Conservation (phyloP, 1,140 invertebrate genomes). For the Drosophila repletoides region DNA sequence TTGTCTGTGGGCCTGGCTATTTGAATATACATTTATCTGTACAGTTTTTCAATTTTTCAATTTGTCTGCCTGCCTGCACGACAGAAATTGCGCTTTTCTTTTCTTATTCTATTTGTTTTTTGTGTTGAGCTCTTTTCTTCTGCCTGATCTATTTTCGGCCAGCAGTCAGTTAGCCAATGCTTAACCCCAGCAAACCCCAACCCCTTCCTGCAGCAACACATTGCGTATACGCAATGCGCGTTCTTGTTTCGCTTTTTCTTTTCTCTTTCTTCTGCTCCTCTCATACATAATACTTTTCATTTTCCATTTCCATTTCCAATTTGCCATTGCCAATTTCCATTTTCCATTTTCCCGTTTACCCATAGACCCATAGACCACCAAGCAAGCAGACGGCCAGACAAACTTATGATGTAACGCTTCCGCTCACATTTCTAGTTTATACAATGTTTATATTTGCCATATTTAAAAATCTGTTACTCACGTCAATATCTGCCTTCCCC, state of each 20-base stretch:
- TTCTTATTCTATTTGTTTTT: conserved; percentile 7
- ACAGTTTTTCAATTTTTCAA: conserved; percentile 26
- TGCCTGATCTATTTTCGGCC: conserved; percentile 74
- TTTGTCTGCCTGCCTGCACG: conserved; percentile 22
- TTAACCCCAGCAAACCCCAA: background rate
- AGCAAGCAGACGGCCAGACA: conserved; percentile 5
- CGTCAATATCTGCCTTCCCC: background rate
- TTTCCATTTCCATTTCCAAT: conserved; percentile 32
- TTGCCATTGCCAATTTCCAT: conserved; percentile 8
- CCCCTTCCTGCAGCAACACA: background rate
- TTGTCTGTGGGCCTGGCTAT: conserved; percentile 23
- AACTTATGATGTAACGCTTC: too few species aligned
- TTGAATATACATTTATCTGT: conserved; percentile 19
- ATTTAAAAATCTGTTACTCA: background rate
- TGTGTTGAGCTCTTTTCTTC: conserved; percentile 36
- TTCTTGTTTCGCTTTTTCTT: too few species aligned
- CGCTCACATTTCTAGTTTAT: background rate
- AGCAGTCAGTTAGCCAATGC: conserved; percentile 7
- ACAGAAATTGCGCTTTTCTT: conserved; percentile 55
- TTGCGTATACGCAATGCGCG: conserved; percentile 59
- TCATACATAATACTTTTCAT: conserved; percentile 21
- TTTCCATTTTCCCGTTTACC: conserved; percentile 10
- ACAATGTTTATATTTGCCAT: conserved; percentile 20
- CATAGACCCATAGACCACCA: conserved; percentile 27
- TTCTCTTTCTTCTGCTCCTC: conserved; percentile 2